Conservation (phyloP, 2,797 vertebrate species). For the Neopelma chrysocephalum region DNA sequence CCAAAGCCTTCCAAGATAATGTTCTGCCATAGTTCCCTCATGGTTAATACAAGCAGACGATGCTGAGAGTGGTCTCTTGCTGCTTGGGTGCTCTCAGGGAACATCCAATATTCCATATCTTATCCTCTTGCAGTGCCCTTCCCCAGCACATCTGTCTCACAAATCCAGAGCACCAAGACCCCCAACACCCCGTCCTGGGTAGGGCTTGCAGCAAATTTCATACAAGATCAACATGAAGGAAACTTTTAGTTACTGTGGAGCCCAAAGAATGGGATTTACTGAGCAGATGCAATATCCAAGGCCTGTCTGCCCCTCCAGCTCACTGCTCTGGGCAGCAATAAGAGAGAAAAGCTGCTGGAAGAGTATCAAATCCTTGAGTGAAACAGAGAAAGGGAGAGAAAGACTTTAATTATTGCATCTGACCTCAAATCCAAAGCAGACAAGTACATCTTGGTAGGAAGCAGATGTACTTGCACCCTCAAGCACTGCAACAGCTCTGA, state of each 20-base stretch:
- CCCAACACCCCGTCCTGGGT: accelerated
- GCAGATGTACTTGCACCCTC: slow-evolving; percentile 33
- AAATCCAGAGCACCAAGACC: not conserved
- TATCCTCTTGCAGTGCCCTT: not conserved
- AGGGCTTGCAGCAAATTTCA: not conserved
- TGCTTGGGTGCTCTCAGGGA: not conserved
- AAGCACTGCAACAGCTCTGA: not conserved
- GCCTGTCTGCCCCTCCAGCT: not conserved
- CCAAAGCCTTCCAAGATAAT: not conserved
- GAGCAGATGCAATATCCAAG: not conserved
- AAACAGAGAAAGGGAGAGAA: not conserved
- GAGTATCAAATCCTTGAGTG: not conserved
- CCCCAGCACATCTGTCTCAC: not conserved
- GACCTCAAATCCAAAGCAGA: not conserved
- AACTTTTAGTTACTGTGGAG: not conserved
- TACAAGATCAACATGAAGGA: not conserved
- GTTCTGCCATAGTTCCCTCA: not conserved
- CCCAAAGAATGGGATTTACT: not conserved
- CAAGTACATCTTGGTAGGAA: not conserved
- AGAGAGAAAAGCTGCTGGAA: not conserved
- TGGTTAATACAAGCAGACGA: not conserved
- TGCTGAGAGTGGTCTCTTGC: not conserved
- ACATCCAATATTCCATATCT: not conserved
- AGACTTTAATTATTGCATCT: not conserved
- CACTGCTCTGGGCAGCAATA: not conserved